Conservation (phyloP, 2,888 invertebrate genomes). For the Platycnemis pennipes region DNA sequence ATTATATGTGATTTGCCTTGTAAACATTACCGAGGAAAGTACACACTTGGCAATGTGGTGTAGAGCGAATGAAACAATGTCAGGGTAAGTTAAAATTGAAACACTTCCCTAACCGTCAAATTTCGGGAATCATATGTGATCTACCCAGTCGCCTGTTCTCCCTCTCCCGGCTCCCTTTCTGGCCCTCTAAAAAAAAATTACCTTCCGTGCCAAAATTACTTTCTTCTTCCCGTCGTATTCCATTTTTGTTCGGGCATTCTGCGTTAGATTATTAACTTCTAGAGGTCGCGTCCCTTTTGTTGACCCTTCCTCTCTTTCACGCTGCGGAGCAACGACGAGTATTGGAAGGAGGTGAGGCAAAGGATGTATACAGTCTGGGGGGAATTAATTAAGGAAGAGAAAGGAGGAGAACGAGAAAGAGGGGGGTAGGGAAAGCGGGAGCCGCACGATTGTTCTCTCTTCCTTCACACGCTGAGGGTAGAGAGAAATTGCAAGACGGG, state of each 20-base stretch:
- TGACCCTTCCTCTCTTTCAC: background rate
- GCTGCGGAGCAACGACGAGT: background rate
- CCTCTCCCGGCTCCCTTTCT: background rate
- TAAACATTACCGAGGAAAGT: slow-evolving; percentile 46
- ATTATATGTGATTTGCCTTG: slow-evolving; percentile 50
- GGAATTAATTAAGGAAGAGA: background rate
- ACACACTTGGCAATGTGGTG: slow-evolving; percentile 10
- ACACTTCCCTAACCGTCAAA: background rate
- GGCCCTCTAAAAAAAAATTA: too few relatives aligned
- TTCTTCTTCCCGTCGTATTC: background rate
- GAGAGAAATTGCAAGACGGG: background rate
- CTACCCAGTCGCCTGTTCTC: background rate
- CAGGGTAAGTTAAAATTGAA: background rate
- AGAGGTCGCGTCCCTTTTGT: background rate
- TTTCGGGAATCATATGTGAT: background rate
- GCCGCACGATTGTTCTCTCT: background rate
- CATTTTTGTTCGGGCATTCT: background rate
- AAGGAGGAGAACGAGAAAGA: background rate
- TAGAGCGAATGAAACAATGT: background rate
- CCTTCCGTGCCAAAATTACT: background rate
- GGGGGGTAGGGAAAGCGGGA: background rate
- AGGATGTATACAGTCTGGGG: background rate
- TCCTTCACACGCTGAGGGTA: background rate
- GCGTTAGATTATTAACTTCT: background rate
- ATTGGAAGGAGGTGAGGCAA: background rate